Base-by-base conservation (phyloP, 2,113 vertebrate genomes). In the Prochilodus magdalenae region DNA sequence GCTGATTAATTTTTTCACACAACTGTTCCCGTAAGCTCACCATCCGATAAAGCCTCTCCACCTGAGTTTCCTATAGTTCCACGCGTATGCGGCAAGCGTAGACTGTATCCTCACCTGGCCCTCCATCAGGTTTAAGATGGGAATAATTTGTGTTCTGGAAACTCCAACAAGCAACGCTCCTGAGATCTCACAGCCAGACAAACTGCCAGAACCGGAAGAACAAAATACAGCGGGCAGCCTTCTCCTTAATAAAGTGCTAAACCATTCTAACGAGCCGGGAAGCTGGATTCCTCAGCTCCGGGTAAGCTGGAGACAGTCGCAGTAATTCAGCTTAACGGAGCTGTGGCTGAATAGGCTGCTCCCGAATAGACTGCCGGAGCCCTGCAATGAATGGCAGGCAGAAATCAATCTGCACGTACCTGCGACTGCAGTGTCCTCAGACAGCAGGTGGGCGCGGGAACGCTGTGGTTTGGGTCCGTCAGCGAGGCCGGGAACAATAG, bases 281-380 rank as follows among this genome's bases (percentile, higher is more conserved):
- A 15, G 24, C 24, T 27, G 18, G 53, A 71, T 71, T 79, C 24
- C 29, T 71, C 51, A 70, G 65, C 65, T 59, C 15, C n/a, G 57
- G 53, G 77, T 44, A 60, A 72, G 36, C 69, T 30, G 67, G 53
- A 80, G 67, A 80, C 53, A 72, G 55, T 8, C 77, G 30, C 53
- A 80, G 77, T 72, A 80, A 72, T 80, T 80, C 67, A 72, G 24
- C 55, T 49, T 36, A 60, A 15, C 44, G 51, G 24, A 79, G 55
- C 51, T 22, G 67, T 11, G 65, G 67, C 69, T 79, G 22, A 70
- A 8, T 57, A 59, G 33, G 51, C 33, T 59, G 30, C 77, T 79
- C 51, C 55, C 51, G 36, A 79, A 79, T 55, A 72, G 67, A 72
- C 40, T 80, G 55, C 77, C 51, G 36, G 53, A 72, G 77, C 51